These are phyloP conservation scores for Dermochelys coriacea DNA, from an alignment of 2,797 vertebrate species.

Conservation along the genomic window DNA sequence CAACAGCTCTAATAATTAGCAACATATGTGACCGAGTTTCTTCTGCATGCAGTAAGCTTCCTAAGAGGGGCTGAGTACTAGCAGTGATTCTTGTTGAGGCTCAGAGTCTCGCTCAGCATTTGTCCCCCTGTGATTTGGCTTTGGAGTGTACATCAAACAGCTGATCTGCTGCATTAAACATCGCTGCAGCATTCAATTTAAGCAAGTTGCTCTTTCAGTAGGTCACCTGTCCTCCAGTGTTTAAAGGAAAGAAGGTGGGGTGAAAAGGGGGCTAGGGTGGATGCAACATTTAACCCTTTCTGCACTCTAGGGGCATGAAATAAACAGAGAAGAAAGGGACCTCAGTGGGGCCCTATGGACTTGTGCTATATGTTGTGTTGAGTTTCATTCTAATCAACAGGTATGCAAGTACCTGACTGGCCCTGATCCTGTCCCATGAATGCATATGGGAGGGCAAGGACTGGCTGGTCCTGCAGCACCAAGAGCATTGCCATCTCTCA, in stretches of 20 bases:
- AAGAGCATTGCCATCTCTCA: neutral
- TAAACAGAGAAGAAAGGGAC: neutral
- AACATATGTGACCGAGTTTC: neutral
- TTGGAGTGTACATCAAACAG: neutral
- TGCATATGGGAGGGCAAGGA: neutral
- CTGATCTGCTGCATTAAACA: neutral
- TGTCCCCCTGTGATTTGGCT: neutral
- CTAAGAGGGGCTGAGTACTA: neutral
- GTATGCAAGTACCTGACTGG: neutral
- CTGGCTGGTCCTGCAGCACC: neutral
- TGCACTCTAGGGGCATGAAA: neutral
- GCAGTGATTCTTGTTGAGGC: neutral
- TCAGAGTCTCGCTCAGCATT: neutral
- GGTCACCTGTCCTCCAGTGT: neutral
- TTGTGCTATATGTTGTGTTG: neutral
- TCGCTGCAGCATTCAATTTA: neutral
- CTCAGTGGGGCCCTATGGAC: neutral
- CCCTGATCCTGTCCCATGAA: neutral
- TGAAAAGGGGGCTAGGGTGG: neutral
- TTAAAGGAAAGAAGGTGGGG: neutral
- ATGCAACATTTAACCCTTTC: neutral
- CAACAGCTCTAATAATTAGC: neutral
- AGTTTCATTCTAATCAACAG: neutral
- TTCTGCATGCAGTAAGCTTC: neutral
- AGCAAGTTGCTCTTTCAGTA: neutral